Evolutionary conservation across 2,797 vertebrate genomes (phyloP), one percentile per base, ranked within the genome.

Genomic region (Melanogrammus aeglefinus): DNA sequence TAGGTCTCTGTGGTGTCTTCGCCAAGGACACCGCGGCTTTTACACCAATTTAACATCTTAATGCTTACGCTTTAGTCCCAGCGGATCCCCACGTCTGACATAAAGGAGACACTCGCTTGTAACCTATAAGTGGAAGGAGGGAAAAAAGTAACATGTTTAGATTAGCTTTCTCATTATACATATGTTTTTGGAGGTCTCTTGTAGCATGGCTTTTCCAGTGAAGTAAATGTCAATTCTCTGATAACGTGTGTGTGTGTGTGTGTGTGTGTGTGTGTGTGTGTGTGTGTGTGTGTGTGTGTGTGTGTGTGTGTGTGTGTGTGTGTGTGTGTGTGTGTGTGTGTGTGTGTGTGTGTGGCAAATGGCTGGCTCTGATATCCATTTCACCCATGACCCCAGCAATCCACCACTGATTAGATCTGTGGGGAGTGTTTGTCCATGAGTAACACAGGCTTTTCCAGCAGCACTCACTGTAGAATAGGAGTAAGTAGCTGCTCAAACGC

Each of bases 341-440:
- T 24, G 57, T 63, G 8, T 9, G 57, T 63, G 57, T 24, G 57
- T 10, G 57, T 63, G 69, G 85, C 86, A 87, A 88, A 89, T 83
- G 85, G 81, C 81, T 69, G 77, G 72, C 79, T 82, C 80, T 84
- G 79, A 90, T 85, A 82, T 89, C 84, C 76, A 76, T 86, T 82
- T 86, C 73, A 77, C 81, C 72, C 41, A 41, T 83, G 81, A 91
- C 86, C 83, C 77, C 57, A 72, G 82, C 87, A 79, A 81, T 83
- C 80, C 81, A 82, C 38, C 47, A 76, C 72, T 91, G 85, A 90
- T 87, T 87, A 86, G 88, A 87, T 90, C 88, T 88, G 79, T 83
- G 84, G 85, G 86, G 87, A 90, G 83, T 76, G 12, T 89, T 87
- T 86, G 82, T 76, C 84, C 82, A 85, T 88, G 86, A 89, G 89